A percentile compares a stretch with the other conserved stretches of the same genome.
phyloP scores from a whole-genome alignment of 2,113 vertebrate genomes.

The Chaenocephalus aceratus region DNA sequence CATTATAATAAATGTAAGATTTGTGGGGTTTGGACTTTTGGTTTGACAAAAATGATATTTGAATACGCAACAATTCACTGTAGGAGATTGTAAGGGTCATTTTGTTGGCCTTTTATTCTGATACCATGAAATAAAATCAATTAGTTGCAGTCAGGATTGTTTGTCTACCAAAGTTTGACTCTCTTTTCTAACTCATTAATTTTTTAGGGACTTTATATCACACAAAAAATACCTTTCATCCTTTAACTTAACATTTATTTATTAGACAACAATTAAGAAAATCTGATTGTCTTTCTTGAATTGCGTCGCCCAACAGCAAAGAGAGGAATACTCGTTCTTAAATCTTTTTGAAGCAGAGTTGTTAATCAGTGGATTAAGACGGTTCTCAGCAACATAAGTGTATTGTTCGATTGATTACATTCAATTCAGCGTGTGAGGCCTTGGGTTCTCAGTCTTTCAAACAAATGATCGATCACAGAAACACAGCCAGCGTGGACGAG shows the following conservation, averaged over 20 bases:
- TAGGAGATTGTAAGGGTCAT: too few relatives aligned
- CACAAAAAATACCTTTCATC: neutral
- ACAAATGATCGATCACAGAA: conserved; percentile 43
- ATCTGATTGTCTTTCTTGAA: neutral
- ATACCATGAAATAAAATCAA: too few relatives aligned
- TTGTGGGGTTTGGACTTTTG: neutral
- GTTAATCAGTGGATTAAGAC: conserved; percentile 14
- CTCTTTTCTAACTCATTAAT: neutral
- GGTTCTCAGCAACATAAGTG: conserved; percentile 30
- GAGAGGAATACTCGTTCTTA: neutral
- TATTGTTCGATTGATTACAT: conserved; percentile 29
- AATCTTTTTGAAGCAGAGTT: conserved; percentile 1
- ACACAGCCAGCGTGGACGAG: conserved; percentile 26
- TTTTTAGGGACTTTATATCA: neutral
- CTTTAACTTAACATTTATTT: neutral
- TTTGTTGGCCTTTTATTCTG: too few relatives aligned
- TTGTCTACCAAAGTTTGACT: neutral
- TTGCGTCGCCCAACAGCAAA: neutral
- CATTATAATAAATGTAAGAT: too few relatives aligned
- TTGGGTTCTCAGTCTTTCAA: conserved; percentile 22
- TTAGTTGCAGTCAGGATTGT: too few relatives aligned
- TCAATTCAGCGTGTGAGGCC: neutral
- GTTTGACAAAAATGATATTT: neutral
- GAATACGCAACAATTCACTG: too few relatives aligned
- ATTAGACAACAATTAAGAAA: neutral